A percentile compares a stretch with the other conserved stretches of the same genome.
Evolutionary conservation across 2,113 vertebrate species (phyloP).

Genomic region (Saguinus midas): DNA sequence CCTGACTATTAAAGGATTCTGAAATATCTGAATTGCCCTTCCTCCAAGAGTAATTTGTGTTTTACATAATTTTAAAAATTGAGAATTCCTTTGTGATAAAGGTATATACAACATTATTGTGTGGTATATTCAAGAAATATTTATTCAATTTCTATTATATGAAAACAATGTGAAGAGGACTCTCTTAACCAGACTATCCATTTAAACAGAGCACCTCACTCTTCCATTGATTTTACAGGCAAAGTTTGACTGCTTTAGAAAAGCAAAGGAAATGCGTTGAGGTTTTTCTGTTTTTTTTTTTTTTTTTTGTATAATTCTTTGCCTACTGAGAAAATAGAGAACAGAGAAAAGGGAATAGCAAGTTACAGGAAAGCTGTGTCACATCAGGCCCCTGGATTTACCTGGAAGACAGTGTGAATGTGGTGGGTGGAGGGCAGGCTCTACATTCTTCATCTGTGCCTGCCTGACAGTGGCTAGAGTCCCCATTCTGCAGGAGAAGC

Average conservation of each 20-base stretch:
- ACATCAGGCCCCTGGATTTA: neutral
- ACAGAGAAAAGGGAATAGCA: neutral
- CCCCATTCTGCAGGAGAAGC: neutral
- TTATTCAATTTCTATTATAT: neutral
- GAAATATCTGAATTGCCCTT: neutral
- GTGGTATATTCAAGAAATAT: neutral
- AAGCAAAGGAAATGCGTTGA: conserved; percentile 31
- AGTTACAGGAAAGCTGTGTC: neutral
- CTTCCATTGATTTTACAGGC: conserved; percentile 6
- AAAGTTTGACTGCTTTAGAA: neutral
- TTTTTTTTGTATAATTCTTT: neutral
- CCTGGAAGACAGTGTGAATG: neutral
- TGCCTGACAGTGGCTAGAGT: neutral
- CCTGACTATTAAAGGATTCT: neutral
- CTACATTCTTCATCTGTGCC: no score
- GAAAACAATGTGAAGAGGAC: neutral
- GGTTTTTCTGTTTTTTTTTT: no score
- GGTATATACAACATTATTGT: neutral
- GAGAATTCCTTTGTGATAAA: neutral
- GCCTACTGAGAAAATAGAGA: neutral
- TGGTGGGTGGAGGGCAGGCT: no score
- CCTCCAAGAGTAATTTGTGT: neutral
- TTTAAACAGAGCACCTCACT: neutral
- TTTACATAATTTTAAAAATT: conserved; percentile 19
- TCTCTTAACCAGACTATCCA: neutral